Conservation (phyloP, 2,797 vertebrate species). For the Stomatorhinus walkeri region DNA sequence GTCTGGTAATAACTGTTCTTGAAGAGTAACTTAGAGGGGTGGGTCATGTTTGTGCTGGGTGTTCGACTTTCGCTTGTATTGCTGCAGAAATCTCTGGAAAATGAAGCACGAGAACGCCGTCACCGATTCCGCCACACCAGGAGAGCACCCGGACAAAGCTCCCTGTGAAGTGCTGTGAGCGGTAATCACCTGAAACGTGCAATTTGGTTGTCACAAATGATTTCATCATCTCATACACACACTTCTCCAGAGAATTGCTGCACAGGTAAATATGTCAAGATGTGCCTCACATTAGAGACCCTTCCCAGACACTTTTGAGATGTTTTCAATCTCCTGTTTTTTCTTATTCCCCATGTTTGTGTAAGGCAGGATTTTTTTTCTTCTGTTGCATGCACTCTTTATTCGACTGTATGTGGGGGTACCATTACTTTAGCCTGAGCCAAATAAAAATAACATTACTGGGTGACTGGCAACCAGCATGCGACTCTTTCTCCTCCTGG, state of each 20-base stretch:
- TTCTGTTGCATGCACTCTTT: slow-evolving; percentile 15
- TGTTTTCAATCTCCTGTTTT: slow-evolving; percentile 17
- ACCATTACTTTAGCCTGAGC: slow-evolving; percentile 12
- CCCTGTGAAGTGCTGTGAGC: not conserved
- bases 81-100: slow-evolving; percentile 4
- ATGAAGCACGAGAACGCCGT: not conserved
- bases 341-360: slow-evolving; percentile 7
- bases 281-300: slow-evolving; percentile 14
- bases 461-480: not conserved
- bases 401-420: not conserved
- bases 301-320: slow-evolving; percentile 13
- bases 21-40: not conserved
- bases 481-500: not conserved
- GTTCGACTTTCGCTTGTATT: not conserved
- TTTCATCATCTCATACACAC: slow-evolving; percentile 14
- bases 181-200: slow-evolving; percentile 19
- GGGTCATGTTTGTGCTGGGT: not conserved
- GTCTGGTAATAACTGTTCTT: not conserved
- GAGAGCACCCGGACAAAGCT: not conserved
- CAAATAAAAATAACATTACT: slow-evolving; percentile 18
- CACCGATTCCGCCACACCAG: not conserved
- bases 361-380: slow-evolving; percentile 12
- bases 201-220: slow-evolving; percentile 23
- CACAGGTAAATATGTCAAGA: slow-evolving; percentile 26
- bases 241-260: slow-evolving; percentile 19